Percentiles rank a stretch among this genome's conserved stretches.
Evolutionary conservation across 2,113 vertebrate genomes (phyloP).

Genomic region (Albula glossodonta): DNA sequence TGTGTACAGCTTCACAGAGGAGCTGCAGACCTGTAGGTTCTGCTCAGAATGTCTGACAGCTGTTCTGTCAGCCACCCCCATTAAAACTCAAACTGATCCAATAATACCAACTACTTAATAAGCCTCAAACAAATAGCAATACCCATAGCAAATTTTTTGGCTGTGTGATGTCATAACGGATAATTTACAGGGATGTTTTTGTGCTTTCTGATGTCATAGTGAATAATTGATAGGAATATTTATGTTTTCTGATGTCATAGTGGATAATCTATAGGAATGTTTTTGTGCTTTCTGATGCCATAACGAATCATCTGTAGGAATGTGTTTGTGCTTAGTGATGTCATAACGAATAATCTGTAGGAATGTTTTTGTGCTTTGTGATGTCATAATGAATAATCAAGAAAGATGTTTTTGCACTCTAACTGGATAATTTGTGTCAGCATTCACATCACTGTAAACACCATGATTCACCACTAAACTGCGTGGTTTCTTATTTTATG

Average conservation of each 20-base stretch:
- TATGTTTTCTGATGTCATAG: not conserved
- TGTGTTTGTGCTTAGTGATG: not conserved
- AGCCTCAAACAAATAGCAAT: not conserved
- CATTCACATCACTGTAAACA: not conserved
- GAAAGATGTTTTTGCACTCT: not conserved
- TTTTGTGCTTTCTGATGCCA: not conserved
- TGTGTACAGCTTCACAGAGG: not conserved
- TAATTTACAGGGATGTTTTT: not conserved
- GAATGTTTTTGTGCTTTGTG: no score
- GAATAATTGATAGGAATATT: not conserved
- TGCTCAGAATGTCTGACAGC: no score
- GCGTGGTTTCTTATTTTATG: not conserved
- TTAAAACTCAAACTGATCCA: no score
- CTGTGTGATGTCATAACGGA: not conserved
- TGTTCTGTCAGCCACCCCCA: no score
- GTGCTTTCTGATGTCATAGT: not conserved
- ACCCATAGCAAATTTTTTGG: not conserved
- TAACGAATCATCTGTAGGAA: not conserved
- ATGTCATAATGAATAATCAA: no score
- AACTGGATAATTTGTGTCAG: not conserved
- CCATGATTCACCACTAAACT: not conserved
- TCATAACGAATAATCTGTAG: not conserved
- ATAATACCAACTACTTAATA: no score
- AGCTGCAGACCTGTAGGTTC: not conserved
- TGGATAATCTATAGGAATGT: not conserved